Evolutionary conservation across 2,113 vertebrate genomes (phyloP).

Genomic region (Tachuris rubrigastra): DNA sequence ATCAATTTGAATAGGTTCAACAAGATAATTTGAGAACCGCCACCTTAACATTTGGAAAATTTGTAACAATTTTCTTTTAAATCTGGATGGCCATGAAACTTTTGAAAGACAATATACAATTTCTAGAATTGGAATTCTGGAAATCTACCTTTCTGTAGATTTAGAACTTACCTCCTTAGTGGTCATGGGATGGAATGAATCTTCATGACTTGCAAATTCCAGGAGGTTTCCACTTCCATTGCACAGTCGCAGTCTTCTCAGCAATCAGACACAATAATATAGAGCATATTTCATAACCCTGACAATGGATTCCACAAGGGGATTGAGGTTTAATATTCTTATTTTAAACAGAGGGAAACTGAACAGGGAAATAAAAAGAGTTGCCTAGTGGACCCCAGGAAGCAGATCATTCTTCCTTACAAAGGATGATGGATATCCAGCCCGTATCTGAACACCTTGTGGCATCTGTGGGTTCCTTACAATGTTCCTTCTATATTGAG

Average conservation of each 20-base stretch:
- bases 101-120: not conserved
- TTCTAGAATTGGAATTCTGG: not conserved
- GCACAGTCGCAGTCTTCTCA: not conserved
- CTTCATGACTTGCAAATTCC: not conserved
- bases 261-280: not conserved
- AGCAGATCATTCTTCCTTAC: not conserved
- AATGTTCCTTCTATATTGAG: not conserved
- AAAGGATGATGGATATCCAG: not conserved
- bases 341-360: not conserved
- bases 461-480: not conserved
- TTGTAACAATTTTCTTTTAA: not conserved
- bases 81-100: not conserved
- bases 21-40: not conserved
- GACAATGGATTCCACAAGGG: not conserved
- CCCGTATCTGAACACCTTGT: not conserved
- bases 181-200: not conserved
- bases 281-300: not conserved
- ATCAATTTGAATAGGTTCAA: not conserved
- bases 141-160: not conserved
- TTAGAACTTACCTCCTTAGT: not conserved
- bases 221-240: not conserved
- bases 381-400: not conserved
- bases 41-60: not conserved
- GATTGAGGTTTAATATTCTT: not conserved
- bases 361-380: not conserved